Conservation (phyloP, 2,797 vertebrate species). For the Crenuchus spilurus region DNA sequence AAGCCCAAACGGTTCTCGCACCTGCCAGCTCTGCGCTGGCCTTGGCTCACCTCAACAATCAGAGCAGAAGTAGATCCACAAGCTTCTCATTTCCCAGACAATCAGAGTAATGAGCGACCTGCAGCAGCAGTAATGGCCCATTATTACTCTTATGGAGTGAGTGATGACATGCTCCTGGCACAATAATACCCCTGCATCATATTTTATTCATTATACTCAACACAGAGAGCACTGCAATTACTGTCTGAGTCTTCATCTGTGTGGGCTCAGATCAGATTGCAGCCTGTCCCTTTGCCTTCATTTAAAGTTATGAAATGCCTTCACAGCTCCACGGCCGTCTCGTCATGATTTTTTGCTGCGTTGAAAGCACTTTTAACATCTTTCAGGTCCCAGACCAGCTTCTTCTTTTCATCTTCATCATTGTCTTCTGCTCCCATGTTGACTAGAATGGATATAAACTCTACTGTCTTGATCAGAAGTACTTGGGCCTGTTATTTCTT, state of each 20-base stretch:
- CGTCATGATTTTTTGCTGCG: constrained; percentile 2
- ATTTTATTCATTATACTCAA: constrained; percentile 76
- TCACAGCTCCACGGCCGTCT: neutral
- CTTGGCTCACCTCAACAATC: constrained; percentile 36
- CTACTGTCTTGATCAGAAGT: too few species aligned
- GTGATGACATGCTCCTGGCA: constrained; percentile 62
- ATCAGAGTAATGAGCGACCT: constrained; percentile 62
- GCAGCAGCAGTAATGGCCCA: constrained; percentile 62
- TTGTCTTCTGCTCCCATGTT: neutral
- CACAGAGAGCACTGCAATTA: constrained; percentile 70
- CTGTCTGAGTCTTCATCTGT: constrained; percentile 40
- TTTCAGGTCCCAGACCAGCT: neutral
- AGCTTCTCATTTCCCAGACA: constrained; percentile 56
- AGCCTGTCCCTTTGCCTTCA: constrained; percentile 13
- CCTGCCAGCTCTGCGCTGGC: constrained; percentile 17
- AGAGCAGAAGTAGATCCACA: constrained; percentile 52
- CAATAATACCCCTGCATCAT: constrained; percentile 70
- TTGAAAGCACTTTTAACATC: neutral
- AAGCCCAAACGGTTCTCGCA: constrained; percentile 19
- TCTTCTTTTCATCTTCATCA: neutral
- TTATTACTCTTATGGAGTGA: constrained; percentile 66
- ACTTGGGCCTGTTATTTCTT: too few species aligned
- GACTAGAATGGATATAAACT: neutral
- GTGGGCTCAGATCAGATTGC: constrained; percentile 38
- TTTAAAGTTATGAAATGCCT: constrained; percentile 32